Base-by-base conservation (phyloP, 2,797 vertebrate species). In the Danio aesculapii region DNA sequence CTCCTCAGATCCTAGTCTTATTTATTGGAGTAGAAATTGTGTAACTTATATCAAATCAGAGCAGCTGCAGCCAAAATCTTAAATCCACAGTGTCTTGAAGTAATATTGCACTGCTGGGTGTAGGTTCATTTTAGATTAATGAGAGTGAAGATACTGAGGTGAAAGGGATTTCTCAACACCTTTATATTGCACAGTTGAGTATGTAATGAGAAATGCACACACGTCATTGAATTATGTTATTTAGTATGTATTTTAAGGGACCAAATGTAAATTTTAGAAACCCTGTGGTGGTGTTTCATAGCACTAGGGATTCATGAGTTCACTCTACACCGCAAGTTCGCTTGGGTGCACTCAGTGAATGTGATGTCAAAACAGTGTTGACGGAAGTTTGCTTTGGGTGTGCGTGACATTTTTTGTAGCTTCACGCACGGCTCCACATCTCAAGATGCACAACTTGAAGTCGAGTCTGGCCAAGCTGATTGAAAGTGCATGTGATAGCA, bases 111-210 rank as follows among this genome's bases (percentile, higher is more conserved):
- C 17, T 47, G 61, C 47, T 8, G 53, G 75, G 39, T 68, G 30
- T 30, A 71, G 39, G 47, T 43, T 79, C 19, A n/a, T 46, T 73
- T 74, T 50, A 62, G 14, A 47, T 47, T 63, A 71, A 79, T 79
- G 58, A 63, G 58, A 53, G 55, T 41, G 39, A 69, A 78, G 30
- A 52, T n/a, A 49, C 59, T 50, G 67, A 41, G 13, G 55, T 78
- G 55, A 61, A 70, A 70, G 46, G 8, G n/a, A 44, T 79, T 79
- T 68, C 14, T 77, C 52, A 58, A 68, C 44, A 78, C 41, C 52
- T 66, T 77, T 66, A 55, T 76, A 11, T 55, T 66, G 11, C 8
- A 43, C 8, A 49, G 12, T 12, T 55, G 30, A 66, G 8, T n/a
- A 21, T 43, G 21, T 12, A 43, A 67, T 49, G 44, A 11, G 43